Evolutionary conservation across 2,113 vertebrate species (phyloP), one percentile per base, ranked within the genome.

Genomic region (Stictonetta naevosa): DNA sequence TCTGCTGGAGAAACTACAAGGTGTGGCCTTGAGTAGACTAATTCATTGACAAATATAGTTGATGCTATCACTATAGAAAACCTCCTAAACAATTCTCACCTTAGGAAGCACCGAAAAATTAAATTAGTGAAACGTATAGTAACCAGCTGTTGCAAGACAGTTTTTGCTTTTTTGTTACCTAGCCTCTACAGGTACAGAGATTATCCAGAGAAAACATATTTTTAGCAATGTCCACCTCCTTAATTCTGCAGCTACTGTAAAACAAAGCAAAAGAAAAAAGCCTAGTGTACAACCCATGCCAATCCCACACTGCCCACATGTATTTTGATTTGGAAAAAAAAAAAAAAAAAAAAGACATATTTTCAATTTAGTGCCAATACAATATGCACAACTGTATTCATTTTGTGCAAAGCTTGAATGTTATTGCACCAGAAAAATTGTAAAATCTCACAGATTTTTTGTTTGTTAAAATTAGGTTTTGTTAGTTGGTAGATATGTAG

Each of bases 291-390:
- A 29, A 21, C 3, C 13, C n/a, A 63, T 11, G 21, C 3, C 63
- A 25, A 77, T 40, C 0, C 3, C 5, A 3, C 31, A 11, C 21
- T 66, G 60, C 28, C 6, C 29, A 34, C 11, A 69, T 12, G 6
- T 5, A 33, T 42, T 78, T 64, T 20, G 38, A 10, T 71, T 77
- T 81, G 52, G 21, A 78, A 48, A 4, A 62, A 89, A 71, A 46
- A 46, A 3, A 62, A 89, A 71, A 34, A 56, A 74, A 34, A 59
- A 52, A 53, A 33, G 6, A 11, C 18, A 25, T 2, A 1, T 28
- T 55, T 86, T 63, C 60, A n/a, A 12, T 62, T 44, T 23, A 74
- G 3, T 8, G 26, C 62, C 44, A 56, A n/a, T 40, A 67, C 8
- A 62, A 69, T 52, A 73, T 5, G 5, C 6, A 34, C 5, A 44